phyloP scores from a whole-genome alignment of 2,797 vertebrate species.

The Todus mexicanus region DNA sequence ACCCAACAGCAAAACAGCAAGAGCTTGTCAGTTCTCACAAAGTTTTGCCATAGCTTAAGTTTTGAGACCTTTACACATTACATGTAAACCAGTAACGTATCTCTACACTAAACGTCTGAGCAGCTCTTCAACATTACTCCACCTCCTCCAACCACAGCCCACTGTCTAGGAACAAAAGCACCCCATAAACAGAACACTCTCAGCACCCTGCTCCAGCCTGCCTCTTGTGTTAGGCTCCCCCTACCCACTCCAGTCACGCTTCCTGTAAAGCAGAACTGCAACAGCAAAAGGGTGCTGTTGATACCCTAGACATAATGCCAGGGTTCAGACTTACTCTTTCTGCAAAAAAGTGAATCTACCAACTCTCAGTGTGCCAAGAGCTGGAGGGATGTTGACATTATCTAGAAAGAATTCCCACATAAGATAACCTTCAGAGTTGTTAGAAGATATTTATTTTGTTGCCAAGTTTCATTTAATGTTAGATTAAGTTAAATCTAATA shows the following conservation, averaged over 20 bases:
- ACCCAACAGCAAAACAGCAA: neutral
- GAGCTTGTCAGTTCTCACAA: neutral
- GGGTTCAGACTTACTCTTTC: neutral
- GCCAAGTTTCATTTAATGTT: slow-evolving; percentile 32
- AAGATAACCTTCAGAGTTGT: slow-evolving; percentile 53
- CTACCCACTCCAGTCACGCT: neutral
- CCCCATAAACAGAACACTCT: neutral
- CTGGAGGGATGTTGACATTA: slow-evolving; percentile 58
- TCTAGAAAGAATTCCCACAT: slow-evolving; percentile 49
- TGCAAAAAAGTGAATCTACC: neutral
- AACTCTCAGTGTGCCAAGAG: neutral
- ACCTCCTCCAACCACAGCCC: neutral
- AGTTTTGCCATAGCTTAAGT: neutral
- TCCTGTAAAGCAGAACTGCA: neutral
- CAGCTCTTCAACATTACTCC: neutral
- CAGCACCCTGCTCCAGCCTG: neutral
- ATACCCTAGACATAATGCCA: neutral
- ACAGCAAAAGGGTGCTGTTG: neutral
- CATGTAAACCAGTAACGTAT: neutral
- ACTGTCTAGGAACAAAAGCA: neutral
- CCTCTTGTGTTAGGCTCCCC: neutral
- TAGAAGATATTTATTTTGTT: slow-evolving; percentile 39
- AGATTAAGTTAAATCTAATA: slow-evolving; percentile 48
- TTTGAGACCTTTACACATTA: neutral
- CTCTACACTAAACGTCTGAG: neutral